A percentile compares a stretch with the other conserved stretches of the same genome.
phyloP scores from a whole-genome alignment of 92 coral and sea anemone genomes.

The Epizoanthus ramosus region DNA sequence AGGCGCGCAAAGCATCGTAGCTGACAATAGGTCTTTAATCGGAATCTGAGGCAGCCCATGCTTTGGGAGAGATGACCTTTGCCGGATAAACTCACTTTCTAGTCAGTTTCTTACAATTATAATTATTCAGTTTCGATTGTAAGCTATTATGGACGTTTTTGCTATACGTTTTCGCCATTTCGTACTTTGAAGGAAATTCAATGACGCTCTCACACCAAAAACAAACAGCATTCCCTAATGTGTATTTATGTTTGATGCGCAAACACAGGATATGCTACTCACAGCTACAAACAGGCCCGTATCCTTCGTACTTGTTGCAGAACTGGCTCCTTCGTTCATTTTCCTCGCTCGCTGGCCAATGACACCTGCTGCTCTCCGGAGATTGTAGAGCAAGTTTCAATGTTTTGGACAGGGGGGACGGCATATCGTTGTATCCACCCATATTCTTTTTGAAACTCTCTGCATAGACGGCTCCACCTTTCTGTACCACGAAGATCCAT shows the following conservation, averaged over 20 bases:
- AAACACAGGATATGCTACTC: slow-evolving; percentile 31
- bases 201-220: too few relatives aligned
- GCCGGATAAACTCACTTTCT: too few relatives aligned
- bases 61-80: too few relatives aligned
- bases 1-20: too few relatives aligned
- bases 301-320: slow-evolving; percentile 74
- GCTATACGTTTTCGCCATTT: too few relatives aligned
- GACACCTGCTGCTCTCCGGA: slow-evolving; percentile 36
- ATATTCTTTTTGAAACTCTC: slow-evolving; percentile 62
- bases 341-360: slow-evolving; percentile 59
- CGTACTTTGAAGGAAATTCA: too few relatives aligned
- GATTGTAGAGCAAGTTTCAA: slow-evolving; percentile 48
- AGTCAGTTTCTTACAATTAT: too few relatives aligned
- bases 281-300: slow-evolving; percentile 74
- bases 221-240: too few relatives aligned
- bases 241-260: too few relatives aligned
- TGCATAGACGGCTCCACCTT: slow-evolving; percentile 52
- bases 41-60: too few relatives aligned
- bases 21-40: not conserved
- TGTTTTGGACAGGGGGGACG: slow-evolving; percentile 49
- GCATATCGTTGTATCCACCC: slow-evolving; percentile 45
- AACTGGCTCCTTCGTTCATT: slow-evolving; percentile 67
- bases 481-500: slow-evolving; percentile 83
- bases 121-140: too few relatives aligned
- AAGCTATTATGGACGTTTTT: too few relatives aligned